Evolutionary conservation across 2,797 vertebrate species (phyloP), one percentile per base, ranked within the genome.

Genomic region (Brotula barbata): DNA sequence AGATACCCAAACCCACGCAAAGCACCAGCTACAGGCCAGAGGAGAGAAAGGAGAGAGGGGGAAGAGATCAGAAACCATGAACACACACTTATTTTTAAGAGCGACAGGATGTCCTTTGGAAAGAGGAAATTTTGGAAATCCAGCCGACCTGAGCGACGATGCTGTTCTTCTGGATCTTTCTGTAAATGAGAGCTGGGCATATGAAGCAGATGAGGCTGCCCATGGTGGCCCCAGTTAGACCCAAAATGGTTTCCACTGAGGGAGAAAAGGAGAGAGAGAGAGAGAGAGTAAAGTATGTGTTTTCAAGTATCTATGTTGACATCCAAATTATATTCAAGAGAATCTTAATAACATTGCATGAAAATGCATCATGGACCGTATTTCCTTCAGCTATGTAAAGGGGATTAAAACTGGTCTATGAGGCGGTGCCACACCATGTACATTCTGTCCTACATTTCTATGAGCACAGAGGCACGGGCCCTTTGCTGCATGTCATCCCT

Each of bases 161-260:
- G 1, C 90, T 77, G 22, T 89, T 96, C 89, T 94, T 97, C 89
- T 98, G 96, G 85, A 95, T 93, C 83, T 95, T 98, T 85, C 82
- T 94, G 87, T 95, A 95, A 89, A 99, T 98, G 68, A 99, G 94
- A 67, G 97, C 96, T 0, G 96, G 97, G 77, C 96, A 99, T 80
- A 99, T 93, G 77, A 99, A 99, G 87, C 96, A 99, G 89, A 99
- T 99, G 79, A 99, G 92, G 82, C 95, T 99, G 34, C 97, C 97
- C 95, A 96, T 99, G 1, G 95, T 99, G 5, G 97, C 97, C 53
- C 97, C 97, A 1, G 97, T 99, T 73, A 98, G 90, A 73, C 95
- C 96, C 76, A 99, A 85, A 67, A 99, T 92, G 0, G 96, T 98
- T 87, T 98, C 97, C 91, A 99, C 97, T 99, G 67, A 48, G 69